Evolutionary conservation across 2,113 vertebrate species (phyloP).

Genomic region (Forbesichthys agassizii): DNA sequence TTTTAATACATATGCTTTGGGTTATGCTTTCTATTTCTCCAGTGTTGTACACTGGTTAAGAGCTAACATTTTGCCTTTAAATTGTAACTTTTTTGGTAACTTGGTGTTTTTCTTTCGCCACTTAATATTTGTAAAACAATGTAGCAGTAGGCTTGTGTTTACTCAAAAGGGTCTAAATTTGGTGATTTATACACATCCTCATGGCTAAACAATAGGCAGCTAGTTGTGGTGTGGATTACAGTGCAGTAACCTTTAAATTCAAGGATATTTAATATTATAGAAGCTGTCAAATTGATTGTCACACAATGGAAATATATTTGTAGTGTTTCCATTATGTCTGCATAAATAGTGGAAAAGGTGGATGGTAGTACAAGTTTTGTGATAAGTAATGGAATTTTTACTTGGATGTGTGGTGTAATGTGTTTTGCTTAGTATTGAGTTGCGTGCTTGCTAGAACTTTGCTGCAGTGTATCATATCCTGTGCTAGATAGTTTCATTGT

Average conservation of each 20-base stretch:
- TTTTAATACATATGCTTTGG: not conserved
- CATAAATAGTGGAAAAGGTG: slow-evolving; percentile 1
- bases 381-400: slow-evolving; percentile 13
- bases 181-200: slow-evolving; percentile 18
- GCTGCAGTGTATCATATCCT: slow-evolving; percentile 15
- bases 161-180: slow-evolving; percentile 13
- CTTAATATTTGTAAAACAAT: slow-evolving; percentile 6
- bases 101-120: slow-evolving; percentile 7
- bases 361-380: slow-evolving; percentile 6
- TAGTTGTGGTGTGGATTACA: slow-evolving; percentile 30
- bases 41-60: slow-evolving; percentile 1
- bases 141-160: slow-evolving; percentile 1
- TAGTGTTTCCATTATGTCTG: slow-evolving; percentile 4
- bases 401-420: slow-evolving; percentile 5
- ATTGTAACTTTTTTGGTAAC: not conserved
- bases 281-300: slow-evolving; percentile 33
- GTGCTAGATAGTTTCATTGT: slow-evolving; percentile 2
- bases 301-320: slow-evolving; percentile 24
- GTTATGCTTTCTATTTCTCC: not conserved
- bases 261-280: slow-evolving; percentile 9
- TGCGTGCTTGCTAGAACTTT: slow-evolving; percentile 10
- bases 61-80: not conserved
- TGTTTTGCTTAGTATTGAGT: slow-evolving; percentile 23
- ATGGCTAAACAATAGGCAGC: slow-evolving; percentile 25
- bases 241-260: slow-evolving; percentile 27